Evolutionary conservation across 2,113 vertebrate genomes (phyloP).

Genomic region (Grammomys dolichurus): DNA sequence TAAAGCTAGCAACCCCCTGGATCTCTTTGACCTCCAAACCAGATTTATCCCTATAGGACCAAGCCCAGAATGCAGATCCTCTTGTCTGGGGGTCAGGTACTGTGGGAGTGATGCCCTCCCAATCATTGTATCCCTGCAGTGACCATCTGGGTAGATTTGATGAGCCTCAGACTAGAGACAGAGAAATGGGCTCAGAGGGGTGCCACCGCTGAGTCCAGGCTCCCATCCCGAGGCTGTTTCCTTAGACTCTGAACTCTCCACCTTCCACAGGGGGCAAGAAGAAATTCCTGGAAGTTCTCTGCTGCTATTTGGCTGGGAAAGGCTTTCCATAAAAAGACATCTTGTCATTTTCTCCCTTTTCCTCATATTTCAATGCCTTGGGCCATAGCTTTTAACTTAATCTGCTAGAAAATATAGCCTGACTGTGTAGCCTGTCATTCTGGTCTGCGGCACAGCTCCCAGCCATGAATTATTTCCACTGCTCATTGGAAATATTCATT

Average conservation of each 20-base stretch:
- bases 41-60: neutral
- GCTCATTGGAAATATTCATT: slow-evolving; percentile 84
- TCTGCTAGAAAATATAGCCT: slow-evolving; percentile 75
- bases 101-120: neutral
- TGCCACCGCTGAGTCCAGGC: neutral
- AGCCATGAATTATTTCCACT: slow-evolving; percentile 84
- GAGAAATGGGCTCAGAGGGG: neutral
- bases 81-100: neutral
- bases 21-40: neutral
- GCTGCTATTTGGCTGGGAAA: slow-evolving; percentile 73
- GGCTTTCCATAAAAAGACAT: slow-evolving; percentile 73
- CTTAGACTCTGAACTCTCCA: slow-evolving; percentile 1
- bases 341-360: slow-evolving; percentile 53
- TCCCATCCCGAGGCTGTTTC: neutral
- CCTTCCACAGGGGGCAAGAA: slow-evolving; percentile 2
- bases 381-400: slow-evolving; percentile 73
- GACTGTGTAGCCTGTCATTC: slow-evolving; percentile 73
- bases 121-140: neutral
- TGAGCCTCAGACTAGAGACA: neutral
- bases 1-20: neutral
- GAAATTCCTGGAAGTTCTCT: slow-evolving; percentile 68
- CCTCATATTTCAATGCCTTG: slow-evolving; percentile 75
- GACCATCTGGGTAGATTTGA: neutral
- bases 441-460: slow-evolving; percentile 71
- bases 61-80: neutral